Evolutionary conservation across 2,797 vertebrate genomes (phyloP), one percentile per base, ranked within the genome.

Genomic region (Protonibea diacanthus): DNA sequence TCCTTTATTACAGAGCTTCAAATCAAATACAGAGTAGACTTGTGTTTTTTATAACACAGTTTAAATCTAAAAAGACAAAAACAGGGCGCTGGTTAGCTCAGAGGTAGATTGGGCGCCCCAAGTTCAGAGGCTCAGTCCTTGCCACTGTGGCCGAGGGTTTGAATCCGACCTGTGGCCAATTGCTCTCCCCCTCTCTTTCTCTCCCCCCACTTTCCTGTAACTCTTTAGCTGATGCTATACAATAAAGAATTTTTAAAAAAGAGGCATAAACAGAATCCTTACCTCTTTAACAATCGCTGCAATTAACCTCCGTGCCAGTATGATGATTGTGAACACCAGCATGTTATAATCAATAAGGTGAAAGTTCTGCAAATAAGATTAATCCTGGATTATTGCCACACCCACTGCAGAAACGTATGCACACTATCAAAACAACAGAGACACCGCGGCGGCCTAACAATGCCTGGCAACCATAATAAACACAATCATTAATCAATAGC

Each of bases 331-430:
- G 94, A 99, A 98, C 5, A 97, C 95, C 93, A 99, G 93, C 96
- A 99, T 97, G 92, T 99, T 99, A 94, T 99, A 99, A 94, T 99
- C 98, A 48, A 99, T 99, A 25, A 99, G 96, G 86, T 99, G 98
- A 74, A 99, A 99, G 89, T 99, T 99, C 98, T 99, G 95, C 11
- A 80, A 80, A 88, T 18, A 7, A 75, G 0, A 49, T 80, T 0
- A 74, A 67, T 27, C 71, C 3, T 29, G 20, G 21, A 61, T 79
- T 71, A 74, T 38, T 70, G 5, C 13, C 27, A 25, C 27, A 52
- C 6, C 15, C 7, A 64, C 17, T 49, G n/a, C 5, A 71, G 52
- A 10, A 48, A 45, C 11, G 40, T 3, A 42, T 44, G 20, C 3
- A 75, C 3, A 62, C 21, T 8, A 38, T 13, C 2, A 17, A 61